Evolutionary conservation across 2,113 vertebrate genomes (phyloP).

Genomic region (Crotalus tigris): DNA sequence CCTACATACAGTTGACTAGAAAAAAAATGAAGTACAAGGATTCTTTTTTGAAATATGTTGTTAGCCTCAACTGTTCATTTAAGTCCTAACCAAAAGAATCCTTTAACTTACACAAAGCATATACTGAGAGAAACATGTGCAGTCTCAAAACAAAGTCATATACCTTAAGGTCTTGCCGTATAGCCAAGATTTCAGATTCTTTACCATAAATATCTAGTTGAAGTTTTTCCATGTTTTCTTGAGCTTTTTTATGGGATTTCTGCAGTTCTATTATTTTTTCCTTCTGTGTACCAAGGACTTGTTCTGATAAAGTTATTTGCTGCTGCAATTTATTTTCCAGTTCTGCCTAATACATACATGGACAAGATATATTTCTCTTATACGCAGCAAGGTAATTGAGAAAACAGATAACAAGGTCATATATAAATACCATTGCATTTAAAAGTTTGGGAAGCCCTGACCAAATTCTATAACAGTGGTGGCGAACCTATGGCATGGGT

Average conservation of each 20-base stretch:
- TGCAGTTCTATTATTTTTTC: conserved; percentile 74
- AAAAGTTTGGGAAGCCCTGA: not conserved
- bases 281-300: conserved; percentile 78
- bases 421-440: not conserved
- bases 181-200: conserved; percentile 90
- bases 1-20: not conserved
- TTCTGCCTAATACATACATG: conserved; percentile 75
- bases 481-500: no score
- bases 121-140: not conserved
- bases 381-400: not conserved
- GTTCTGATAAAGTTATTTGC: conserved; percentile 70
- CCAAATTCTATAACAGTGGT: not conserved
- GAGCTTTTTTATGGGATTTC: conserved; percentile 71
- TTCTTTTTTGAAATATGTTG: not conserved
- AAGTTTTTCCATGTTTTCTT: conserved; percentile 75
- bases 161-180: conserved; percentile 86
- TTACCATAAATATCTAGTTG: conserved; percentile 92
- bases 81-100: not conserved
- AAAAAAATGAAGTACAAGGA: not conserved
- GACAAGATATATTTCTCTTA: not conserved
- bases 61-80: not conserved
- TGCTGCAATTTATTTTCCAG: conserved; percentile 79
- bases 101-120: not conserved
- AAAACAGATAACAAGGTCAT: not conserved
- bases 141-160: not conserved